Evolutionary conservation across 2,888 invertebrate species (phyloP).

Genomic region (Adelognathus sp.): DNA sequence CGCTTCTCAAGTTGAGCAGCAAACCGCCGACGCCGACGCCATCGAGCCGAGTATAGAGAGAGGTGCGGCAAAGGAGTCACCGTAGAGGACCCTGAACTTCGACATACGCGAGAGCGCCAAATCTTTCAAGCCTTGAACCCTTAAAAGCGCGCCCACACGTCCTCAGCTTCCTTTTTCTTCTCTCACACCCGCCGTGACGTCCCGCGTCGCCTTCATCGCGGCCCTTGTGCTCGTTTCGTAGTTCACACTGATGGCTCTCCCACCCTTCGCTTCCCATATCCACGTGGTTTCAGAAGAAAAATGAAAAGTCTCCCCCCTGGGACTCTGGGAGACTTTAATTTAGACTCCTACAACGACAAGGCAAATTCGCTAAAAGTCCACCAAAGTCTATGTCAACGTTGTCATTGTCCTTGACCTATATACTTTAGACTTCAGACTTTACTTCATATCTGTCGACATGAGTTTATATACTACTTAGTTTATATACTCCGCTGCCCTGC

Average conservation of each 20-base stretch:
- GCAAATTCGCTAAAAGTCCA: too few relatives aligned
- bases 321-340: too few relatives aligned
- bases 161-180: not conserved
- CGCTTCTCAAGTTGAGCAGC: slow-evolving; percentile 63
- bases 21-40: slow-evolving; percentile 50
- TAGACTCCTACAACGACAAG: too few relatives aligned
- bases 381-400: too few relatives aligned
- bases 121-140: slow-evolving; percentile 57
- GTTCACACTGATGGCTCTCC: slow-evolving; percentile 6
- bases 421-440: too few relatives aligned
- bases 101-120: slow-evolving; percentile 51
- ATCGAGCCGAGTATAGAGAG: slow-evolving; percentile 23
- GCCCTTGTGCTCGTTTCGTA: slow-evolving; percentile 22
- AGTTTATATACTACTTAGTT: too few relatives aligned
- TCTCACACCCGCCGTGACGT: not conserved
- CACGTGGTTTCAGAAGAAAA: slow-evolving; percentile 34
- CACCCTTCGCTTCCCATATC: not conserved
- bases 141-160: slow-evolving; percentile 38
- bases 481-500: too few relatives aligned
- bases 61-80: slow-evolving; percentile 14
- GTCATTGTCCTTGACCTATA: too few relatives aligned
- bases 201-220: too few relatives aligned
- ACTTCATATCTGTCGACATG: too few relatives aligned
- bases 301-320: slow-evolving; percentile 4
- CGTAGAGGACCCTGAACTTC: slow-evolving; percentile 52